Evolutionary conservation across 2,888 invertebrate genomes (phyloP).

Genomic region (Chaitophorus viminalis): DNA sequence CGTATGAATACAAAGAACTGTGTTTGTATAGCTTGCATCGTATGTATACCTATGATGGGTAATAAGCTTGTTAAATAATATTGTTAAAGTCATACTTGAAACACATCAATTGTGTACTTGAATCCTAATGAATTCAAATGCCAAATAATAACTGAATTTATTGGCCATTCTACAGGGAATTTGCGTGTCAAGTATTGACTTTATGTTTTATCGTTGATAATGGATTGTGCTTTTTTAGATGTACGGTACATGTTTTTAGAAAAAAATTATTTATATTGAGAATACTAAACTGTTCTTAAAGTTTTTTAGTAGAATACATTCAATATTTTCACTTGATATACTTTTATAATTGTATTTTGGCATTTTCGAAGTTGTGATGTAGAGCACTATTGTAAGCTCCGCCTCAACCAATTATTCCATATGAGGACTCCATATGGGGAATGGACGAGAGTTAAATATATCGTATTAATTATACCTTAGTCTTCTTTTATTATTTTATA

Average conservation of each 20-base stretch:
- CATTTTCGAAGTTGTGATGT: neutral
- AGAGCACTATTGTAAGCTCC: neutral
- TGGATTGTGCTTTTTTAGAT: neutral
- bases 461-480: no score
- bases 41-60: neutral
- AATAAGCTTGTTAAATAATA: neutral
- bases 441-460: constrained; percentile 4
- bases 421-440: neutral
- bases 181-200: neutral
- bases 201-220: neutral
- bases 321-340: neutral
- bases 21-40: neutral
- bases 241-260: neutral
- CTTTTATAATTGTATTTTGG: constrained; percentile 18
- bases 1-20: neutral
- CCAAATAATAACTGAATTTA: neutral
- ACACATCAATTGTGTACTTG: neutral
- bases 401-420: neutral
- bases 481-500: no score
- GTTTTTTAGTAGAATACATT: neutral
- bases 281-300: neutral
- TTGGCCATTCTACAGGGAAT: neutral
- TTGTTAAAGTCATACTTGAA: neutral
- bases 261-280: neutral
- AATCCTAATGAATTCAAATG: neutral